Percentiles rank a stretch among this genome's conserved stretches.
Conservation (phyloP, 1,140 invertebrate species). For the Zophobas atratus region DNA sequence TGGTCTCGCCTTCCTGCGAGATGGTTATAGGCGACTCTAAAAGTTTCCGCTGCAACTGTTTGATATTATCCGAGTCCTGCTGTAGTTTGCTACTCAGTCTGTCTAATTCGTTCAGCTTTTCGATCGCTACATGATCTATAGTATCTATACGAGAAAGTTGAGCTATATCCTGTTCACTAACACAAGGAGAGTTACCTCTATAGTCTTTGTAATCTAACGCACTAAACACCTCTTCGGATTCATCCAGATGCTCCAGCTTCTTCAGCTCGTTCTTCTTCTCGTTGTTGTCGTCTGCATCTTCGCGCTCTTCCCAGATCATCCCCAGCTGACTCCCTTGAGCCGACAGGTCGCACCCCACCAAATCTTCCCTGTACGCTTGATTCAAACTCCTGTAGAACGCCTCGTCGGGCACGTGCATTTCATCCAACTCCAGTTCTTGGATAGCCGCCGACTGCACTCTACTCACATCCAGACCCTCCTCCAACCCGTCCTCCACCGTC, state of each 20-base stretch:
- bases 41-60: conserved; percentile 80
- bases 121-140: conserved; percentile 82
- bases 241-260: conserved; percentile 68
- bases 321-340: conserved; percentile 80
- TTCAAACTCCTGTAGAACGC: conserved; percentile 92
- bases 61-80: conserved; percentile 84
- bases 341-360: conserved; percentile 75
- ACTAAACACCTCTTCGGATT: conserved; percentile 80
- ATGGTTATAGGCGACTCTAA: conserved; percentile 71
- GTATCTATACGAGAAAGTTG: conserved; percentile 82
- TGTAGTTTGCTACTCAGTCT: conserved; percentile 81
- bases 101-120: conserved; percentile 85
- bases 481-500: conserved; percentile 74
- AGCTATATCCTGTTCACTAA: conserved; percentile 84
- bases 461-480: conserved; percentile 73
- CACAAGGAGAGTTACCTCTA: conserved; percentile 79
- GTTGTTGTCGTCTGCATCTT: conserved; percentile 68
- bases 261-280: conserved; percentile 62
- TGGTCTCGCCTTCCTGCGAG: conserved; percentile 64
- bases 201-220: conserved; percentile 86
- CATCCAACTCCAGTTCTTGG: conserved; percentile 70
- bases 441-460: conserved; percentile 67
- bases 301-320: conserved; percentile 86
- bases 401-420: conserved; percentile 80
- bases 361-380: conserved; percentile 87